These are phyloP conservation scores for Apis florea DNA, from an alignment of 1,140 invertebrate genomes.

Conservation along the genomic window DNA sequence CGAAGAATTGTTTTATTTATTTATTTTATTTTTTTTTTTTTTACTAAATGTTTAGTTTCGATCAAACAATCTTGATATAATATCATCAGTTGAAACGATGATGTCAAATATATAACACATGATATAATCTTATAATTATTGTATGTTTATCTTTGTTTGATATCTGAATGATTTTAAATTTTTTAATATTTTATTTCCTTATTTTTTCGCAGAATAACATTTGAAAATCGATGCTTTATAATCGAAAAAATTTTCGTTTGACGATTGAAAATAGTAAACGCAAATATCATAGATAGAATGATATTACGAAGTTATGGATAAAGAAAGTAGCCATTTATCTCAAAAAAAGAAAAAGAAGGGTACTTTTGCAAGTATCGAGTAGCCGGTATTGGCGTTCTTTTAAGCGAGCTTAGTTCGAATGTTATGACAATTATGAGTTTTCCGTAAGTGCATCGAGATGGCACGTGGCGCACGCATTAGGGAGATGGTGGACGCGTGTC, in stretches of 20 bases:
- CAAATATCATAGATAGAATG: neutral
- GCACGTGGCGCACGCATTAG: constrained; percentile 72
- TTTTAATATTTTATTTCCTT: neutral
- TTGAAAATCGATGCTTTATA: too few species aligned
- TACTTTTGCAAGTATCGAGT: neutral
- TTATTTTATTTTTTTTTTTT: neutral
- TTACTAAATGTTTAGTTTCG: neutral
- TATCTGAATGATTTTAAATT: too few species aligned
- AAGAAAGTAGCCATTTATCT: neutral
- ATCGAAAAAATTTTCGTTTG: neutral
- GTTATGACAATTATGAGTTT: constrained; percentile 80
- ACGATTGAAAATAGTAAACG: neutral
- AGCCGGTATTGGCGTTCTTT: constrained; percentile 29
- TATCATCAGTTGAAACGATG: too few species aligned
- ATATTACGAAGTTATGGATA: neutral
- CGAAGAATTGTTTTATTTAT: neutral
- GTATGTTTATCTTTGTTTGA: too few species aligned
- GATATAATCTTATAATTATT: too few species aligned
- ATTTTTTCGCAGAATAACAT: too few species aligned
- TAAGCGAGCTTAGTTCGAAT: constrained; percentile 50
- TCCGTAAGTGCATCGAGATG: constrained; percentile 70
- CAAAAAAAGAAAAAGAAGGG: neutral
- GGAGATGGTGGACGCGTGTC: constrained; percentile 71
- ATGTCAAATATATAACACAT: too few species aligned
- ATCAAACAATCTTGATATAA: neutral